Base-by-base conservation (phyloP, 1,140 invertebrate genomes). In the Heliconius hermathena region DNA sequence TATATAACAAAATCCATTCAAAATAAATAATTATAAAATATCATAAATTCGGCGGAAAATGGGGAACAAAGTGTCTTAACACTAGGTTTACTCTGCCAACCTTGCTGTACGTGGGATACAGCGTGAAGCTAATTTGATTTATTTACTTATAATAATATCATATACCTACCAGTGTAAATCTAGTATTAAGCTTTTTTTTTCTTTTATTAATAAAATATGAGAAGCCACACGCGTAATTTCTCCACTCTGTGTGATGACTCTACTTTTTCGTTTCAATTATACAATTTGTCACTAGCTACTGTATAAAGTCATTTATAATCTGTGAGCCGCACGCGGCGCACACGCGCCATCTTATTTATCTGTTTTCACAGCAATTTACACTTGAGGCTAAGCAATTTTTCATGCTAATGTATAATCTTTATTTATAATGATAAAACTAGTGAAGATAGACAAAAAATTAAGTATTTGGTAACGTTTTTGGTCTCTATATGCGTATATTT, bases 361-460 rank as follows among this genome's bases (percentile, higher is more conserved):
- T 87, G 75, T 87, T 86, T 84, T 77, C 80, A 78, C 86, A 87
- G 84, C 82, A 85, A 82, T 87, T 85, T 79, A 80, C 81, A 82
- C 86, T 82, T 79, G 75, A 83, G 49, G 76, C 73, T 81, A 77
- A 81, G 72, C 22, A 36, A 81, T 79, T 76, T 76, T 60, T 71
- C 74, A 78, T 79, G 78, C 73, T 76, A 76, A 76, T 76, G 60
- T 71, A 70, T 76, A 76, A 76, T 76, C 60, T 76, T 41, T 29
- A 52, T 66, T 66, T 66, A 66, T 66, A 29, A 66, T 22, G 60
- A 6, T 16, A 66, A 22, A 16, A 66, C 26, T 66, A 66, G 22
- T 66, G 13, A 29, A 13, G 22, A 66, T 29, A 66, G 60, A 66
- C 60, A 66, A 66, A 66, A 66, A 66, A 26, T 4, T 11, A 11